These are phyloP conservation scores for Meloidogyne floridensis DNA, from an alignment of 1,140 invertebrate genomes.

Conservation along the genomic window DNA sequence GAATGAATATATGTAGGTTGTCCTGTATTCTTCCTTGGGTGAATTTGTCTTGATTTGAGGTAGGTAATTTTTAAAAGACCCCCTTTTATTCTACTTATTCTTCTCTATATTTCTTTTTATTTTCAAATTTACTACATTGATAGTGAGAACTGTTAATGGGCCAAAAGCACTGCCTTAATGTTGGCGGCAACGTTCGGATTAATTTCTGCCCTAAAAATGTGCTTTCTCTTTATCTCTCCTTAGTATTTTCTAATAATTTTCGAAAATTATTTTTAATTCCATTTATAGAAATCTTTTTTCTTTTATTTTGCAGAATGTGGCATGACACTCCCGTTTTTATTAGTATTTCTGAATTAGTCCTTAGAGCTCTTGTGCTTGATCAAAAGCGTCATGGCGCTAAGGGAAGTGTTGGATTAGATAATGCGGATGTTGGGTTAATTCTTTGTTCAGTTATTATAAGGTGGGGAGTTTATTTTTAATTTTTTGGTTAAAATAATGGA, in stretches of 20 bases:
- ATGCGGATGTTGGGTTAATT: slow-evolving; percentile 32
- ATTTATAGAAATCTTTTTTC: not conserved
- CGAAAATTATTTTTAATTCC: not conserved
- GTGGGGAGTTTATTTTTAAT: slow-evolving; percentile 2
- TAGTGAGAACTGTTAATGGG: not conserved
- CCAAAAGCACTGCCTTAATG: not conserved
- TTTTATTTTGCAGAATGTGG: slow-evolving; percentile 21
- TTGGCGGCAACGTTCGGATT: not conserved
- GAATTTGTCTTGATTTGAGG: too few relatives aligned
- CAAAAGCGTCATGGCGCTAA: not conserved
- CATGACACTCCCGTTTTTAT: slow-evolving; percentile 39
- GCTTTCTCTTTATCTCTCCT: not conserved
- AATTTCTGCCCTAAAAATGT: not conserved
- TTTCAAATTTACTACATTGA: not conserved
- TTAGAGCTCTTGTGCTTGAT: slow-evolving; percentile 34
- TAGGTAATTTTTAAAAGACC: too few relatives aligned
- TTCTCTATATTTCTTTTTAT: too few relatives aligned
- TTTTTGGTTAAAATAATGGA: not conserved
- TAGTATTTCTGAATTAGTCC: slow-evolving; percentile 38
- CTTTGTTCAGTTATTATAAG: slow-evolving; percentile 39
- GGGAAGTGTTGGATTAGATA: slow-evolving; percentile 18
- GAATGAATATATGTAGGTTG: too few relatives aligned
- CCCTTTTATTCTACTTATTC: too few relatives aligned
- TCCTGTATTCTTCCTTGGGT: too few relatives aligned
- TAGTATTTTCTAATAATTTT: not conserved